phyloP scores from a whole-genome alignment of 30 jellyfish, hydroid and myxozoan species.

The Aurelia sp. region DNA sequence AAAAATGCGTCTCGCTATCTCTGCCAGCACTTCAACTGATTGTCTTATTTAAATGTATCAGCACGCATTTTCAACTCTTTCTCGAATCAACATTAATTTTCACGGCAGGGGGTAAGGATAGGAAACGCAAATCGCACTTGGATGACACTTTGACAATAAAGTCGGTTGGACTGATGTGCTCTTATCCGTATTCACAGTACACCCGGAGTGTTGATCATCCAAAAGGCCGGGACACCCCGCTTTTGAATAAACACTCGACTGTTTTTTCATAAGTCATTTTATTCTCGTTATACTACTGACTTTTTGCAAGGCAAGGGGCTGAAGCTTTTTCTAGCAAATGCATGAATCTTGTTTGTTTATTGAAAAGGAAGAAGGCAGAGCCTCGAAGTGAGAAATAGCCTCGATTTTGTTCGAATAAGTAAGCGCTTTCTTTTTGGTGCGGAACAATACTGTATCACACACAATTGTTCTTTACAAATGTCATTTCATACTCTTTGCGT shows the following conservation, averaged over 20 bases:
- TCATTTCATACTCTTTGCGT: too few species aligned
- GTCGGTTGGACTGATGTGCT: conserved; percentile 69
- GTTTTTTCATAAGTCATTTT: conserved; percentile 30
- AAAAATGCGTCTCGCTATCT: conserved; percentile 35
- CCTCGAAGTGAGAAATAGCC: too few species aligned
- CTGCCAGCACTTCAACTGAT: conserved; percentile 58
- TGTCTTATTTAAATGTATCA: conserved; percentile 31
- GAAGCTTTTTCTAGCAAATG: too few species aligned
- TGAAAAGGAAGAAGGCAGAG: too few species aligned
- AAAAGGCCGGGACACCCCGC: conserved; percentile 72
- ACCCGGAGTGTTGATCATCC: conserved; percentile 57
- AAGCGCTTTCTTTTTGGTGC: too few species aligned
- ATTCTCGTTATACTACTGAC: not conserved
- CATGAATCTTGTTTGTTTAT: too few species aligned
- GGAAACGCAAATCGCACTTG: conserved; percentile 65
- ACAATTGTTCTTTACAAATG: too few species aligned
- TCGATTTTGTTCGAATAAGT: too few species aligned
- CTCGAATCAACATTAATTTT: conserved; percentile 70
- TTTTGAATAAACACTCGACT: conserved; percentile 50
- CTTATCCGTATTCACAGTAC: conserved; percentile 51
- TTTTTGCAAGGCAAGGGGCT: too few species aligned
- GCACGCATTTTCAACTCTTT: conserved; percentile 41
- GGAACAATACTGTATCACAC: too few species aligned
- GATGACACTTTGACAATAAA: conserved; percentile 74
- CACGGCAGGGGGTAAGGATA: conserved; percentile 72